Evolutionary conservation across 2,797 vertebrate species (phyloP).

Genomic region (Onychomys arenicola): DNA sequence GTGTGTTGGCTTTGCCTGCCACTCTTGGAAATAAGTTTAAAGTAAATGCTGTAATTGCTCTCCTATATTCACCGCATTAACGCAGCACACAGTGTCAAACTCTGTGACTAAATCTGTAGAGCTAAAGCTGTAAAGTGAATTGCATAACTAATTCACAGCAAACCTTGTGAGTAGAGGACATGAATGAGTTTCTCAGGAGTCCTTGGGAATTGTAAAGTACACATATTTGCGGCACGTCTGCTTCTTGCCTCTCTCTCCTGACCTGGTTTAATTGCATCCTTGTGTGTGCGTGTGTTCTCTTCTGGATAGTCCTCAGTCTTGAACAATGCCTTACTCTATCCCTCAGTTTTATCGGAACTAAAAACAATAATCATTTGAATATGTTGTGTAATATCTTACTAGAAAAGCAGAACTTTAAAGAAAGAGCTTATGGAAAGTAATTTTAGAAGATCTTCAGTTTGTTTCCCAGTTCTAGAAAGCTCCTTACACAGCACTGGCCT

Average conservation of each 20-base stretch:
- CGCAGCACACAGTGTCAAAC: slow-evolving; percentile 83
- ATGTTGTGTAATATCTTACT: slow-evolving; percentile 55
- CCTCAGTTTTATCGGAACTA: slow-evolving; percentile 58
- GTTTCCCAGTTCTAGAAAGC: slow-evolving; percentile 77
- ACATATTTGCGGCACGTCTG: slow-evolving; percentile 73
- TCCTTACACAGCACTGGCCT: slow-evolving; percentile 86
- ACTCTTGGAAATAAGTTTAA: slow-evolving; percentile 84
- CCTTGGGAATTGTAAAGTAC: slow-evolving; percentile 60
- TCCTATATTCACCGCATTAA: slow-evolving; percentile 84
- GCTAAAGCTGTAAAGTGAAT: slow-evolving; percentile 58
- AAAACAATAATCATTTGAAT: slow-evolving; percentile 59
- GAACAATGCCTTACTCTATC: slow-evolving; percentile 70
- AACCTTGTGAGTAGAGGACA: slow-evolving; percentile 60
- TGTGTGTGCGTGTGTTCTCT: slow-evolving; percentile 67
- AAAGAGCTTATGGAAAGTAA: slow-evolving; percentile 75
- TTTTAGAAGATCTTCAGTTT: slow-evolving; percentile 36
- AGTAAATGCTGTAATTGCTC: slow-evolving; percentile 84
- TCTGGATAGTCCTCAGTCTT: slow-evolving; percentile 77
- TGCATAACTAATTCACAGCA: slow-evolving; percentile 72
- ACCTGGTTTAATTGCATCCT: slow-evolving; percentile 79
- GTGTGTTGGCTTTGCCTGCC: slow-evolving; percentile 88
- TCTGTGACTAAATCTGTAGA: slow-evolving; percentile 25
- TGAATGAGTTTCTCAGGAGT: neutral
- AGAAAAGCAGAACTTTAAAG: slow-evolving; percentile 74
- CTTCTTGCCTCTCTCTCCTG: slow-evolving; percentile 81